Evolutionary conservation across 2,797 vertebrate species (phyloP), one percentile per base, ranked within the genome.

Genomic region (Pseudopleuronectes americanus): DNA sequence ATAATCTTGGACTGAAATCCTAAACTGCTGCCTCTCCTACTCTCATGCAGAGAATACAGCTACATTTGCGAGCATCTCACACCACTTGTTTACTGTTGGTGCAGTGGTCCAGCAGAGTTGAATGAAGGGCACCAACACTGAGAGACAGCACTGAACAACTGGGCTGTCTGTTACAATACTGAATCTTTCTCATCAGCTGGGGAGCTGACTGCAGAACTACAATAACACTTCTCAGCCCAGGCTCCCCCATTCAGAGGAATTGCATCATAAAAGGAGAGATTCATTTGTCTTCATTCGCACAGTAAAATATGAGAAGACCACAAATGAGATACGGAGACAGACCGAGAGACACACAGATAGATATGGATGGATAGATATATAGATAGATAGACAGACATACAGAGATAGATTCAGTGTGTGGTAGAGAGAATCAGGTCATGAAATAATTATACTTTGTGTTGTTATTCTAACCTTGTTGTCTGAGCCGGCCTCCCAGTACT

Each of bases 401-500:
- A 43, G 8, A 66, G 48, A 54, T 3, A 41, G 36, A 56, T 6
- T 43, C 43, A 59, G 16, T 9, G 16, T 17, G 19, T n/a, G 36
- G 48, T 2, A 43, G 31, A 69, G 67, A 57, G 64, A 72, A 66
- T 8, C 47, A 36, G 22, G 31, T 71, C 54, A 76, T 54, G 12
- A 58, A 77, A 57, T 13, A 79, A 33, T 76, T 31, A 58, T 6
- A 56, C 22, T 41, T 41, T 8, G 23, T 45, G 41, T 64, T 79
- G 31, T 68, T 71, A 47, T 79, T 60, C 94, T 87, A 80, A 98
- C 97, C 96, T 97, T 96, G 74, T 88, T 90, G 45, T 93, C 94
- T 0, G 95, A 91, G 73, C 93, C 91, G 0, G 84, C 93, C 79
- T 96, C 96, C 96, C 96, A 97, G 89, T 96, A 97, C 1, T 95